Percentiles rank a stretch among this genome's conserved stretches.
Evolutionary conservation across 2,888 invertebrate species (phyloP).

Genomic region (Drosophila percnosoma): DNA sequence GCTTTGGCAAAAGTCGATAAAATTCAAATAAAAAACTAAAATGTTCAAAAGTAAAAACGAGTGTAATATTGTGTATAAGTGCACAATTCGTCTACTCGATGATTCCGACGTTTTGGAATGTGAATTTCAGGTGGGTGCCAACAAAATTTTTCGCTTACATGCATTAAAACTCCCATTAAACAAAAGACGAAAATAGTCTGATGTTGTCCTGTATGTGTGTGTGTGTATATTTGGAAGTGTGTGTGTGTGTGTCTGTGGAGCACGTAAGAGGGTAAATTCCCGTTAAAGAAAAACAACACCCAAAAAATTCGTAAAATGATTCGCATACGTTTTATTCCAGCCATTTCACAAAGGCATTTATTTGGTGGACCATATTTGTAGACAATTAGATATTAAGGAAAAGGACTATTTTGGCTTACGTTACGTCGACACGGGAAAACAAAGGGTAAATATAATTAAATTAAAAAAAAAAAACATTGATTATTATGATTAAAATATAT

Average conservation of each 20-base stretch:
- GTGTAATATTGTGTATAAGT: slow-evolving; percentile 91
- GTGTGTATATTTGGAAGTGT: neutral
- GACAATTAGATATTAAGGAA: slow-evolving; percentile 95
- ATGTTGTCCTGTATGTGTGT: neutral
- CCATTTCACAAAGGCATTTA: slow-evolving; percentile 95
- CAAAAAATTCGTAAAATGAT: neutral
- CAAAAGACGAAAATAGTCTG: slow-evolving; percentile 2
- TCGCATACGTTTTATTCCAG: slow-evolving; percentile 77
- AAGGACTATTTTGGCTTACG: slow-evolving; percentile 97
- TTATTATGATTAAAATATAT: neutral
- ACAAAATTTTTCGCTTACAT: neutral
- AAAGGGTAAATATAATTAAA: slow-evolving; percentile 89
- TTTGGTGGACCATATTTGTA: slow-evolving; percentile 95
- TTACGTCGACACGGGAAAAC: slow-evolving; percentile 94
- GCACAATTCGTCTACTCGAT: slow-evolving; percentile 94
- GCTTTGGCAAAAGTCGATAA: slow-evolving; percentile 59
- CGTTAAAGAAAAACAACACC: slow-evolving; percentile 6
- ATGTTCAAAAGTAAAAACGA: slow-evolving; percentile 88
- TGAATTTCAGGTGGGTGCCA: slow-evolving; percentile 91
- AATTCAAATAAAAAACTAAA: slow-evolving; percentile 38
- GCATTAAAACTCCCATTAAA: neutral
- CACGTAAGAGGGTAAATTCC: slow-evolving; percentile 22
- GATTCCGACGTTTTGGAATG: slow-evolving; percentile 96
- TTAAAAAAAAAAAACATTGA: neutral
- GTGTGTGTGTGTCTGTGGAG: slow-evolving; percentile 5